Evolutionary conservation across 2,888 invertebrate genomes (phyloP).

Genomic region (Omphaloscelis lunosa): DNA sequence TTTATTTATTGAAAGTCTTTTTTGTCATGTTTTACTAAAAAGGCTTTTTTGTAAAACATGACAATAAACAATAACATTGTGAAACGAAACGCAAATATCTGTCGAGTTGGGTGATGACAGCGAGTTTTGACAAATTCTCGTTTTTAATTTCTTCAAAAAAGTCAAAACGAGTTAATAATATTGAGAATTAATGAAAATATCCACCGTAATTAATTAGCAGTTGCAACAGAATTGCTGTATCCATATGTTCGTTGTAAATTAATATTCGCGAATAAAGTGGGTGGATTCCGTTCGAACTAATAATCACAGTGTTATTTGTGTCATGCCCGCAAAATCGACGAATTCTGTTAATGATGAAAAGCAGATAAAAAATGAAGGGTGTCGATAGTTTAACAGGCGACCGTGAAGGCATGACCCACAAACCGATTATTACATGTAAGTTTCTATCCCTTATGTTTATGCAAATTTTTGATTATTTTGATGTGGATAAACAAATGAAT

Average conservation of each 20-base stretch:
- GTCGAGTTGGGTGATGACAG: conserved; percentile 84
- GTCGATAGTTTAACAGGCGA: conserved; percentile 87
- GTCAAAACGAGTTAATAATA: conserved; percentile 71
- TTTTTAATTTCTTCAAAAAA: conserved; percentile 74
- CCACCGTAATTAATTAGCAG: conserved; percentile 43
- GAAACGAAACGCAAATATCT: conserved; percentile 72
- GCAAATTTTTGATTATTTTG: conserved; percentile 29
- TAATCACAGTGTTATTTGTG: conserved; percentile 82
- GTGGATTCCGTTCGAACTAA: conserved; percentile 79
- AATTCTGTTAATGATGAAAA: conserved; percentile 84
- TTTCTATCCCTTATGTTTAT: conserved; percentile 64
- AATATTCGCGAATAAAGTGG: conserved; percentile 79
- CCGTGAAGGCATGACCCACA: conserved; percentile 92
- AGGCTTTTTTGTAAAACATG: background rate
- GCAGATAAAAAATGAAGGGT: conserved; percentile 91
- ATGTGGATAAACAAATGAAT: conserved; percentile 25
- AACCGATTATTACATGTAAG: conserved; percentile 94
- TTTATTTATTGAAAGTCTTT: too few relatives aligned
- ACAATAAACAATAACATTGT: conserved; percentile 39
- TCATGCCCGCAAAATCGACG: conserved; percentile 83
- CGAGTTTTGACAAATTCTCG: conserved; percentile 80
- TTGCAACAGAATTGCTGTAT: conserved; percentile 29
- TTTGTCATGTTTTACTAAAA: background rate
- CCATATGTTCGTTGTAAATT: conserved; percentile 51
- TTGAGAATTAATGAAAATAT: conserved; percentile 59